Evolutionary conservation across 2,797 vertebrate genomes (phyloP).

Genomic region (Ispidina picta): DNA sequence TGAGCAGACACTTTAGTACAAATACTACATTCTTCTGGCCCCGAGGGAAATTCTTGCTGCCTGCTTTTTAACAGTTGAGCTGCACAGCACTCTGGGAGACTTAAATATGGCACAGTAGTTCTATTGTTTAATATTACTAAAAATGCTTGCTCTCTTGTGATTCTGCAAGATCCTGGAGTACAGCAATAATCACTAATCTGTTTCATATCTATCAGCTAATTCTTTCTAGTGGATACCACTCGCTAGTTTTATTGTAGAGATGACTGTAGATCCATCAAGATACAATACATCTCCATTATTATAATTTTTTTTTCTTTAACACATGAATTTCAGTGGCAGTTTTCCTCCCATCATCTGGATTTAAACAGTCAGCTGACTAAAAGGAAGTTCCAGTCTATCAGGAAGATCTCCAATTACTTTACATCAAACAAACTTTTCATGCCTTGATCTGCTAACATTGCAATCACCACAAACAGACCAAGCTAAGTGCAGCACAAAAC

Average conservation of each 20-base stretch:
- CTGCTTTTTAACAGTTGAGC: constrained; percentile 45
- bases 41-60: constrained; percentile 55
- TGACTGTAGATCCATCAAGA: background rate
- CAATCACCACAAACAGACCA: background rate
- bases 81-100: constrained; percentile 24
- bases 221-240: background rate
- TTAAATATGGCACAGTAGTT: constrained; percentile 63
- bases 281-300: background rate
- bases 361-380: background rate
- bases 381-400: constrained; percentile 30
- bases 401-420: constrained; percentile 10
- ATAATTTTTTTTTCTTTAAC: background rate
- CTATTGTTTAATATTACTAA: constrained; percentile 59
- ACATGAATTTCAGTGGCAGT: background rate
- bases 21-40: constrained; percentile 56
- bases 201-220: background rate
- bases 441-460: background rate
- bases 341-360: background rate
- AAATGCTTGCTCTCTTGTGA: constrained; percentile 27
- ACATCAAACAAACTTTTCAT: constrained; percentile 7
- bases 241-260: background rate
- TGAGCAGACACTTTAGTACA: constrained; percentile 23
- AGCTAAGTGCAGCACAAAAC: background rate
- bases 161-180: background rate
- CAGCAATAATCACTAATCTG: background rate